Evolutionary conservation across 2,797 vertebrate genomes (phyloP), one percentile per base, ranked within the genome.

Genomic region (Sparidentex hasta): DNA sequence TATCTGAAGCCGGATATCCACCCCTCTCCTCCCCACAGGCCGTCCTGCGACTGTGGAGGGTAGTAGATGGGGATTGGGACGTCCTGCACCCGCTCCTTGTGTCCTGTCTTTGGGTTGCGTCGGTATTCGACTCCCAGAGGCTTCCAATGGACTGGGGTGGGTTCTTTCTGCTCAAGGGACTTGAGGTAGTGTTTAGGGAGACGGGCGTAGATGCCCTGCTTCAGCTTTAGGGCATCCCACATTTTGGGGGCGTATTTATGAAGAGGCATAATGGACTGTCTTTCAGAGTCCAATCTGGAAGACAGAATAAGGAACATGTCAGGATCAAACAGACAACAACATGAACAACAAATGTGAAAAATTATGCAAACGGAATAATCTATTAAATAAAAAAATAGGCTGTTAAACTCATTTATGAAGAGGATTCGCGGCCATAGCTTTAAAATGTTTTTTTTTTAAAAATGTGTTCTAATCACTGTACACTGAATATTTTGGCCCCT

Each of bases 11-110:
- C 98, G 0, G 52, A 54, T 62, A 99, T 72, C 95, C 95, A 97
- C 2, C 98, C 98, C 83, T 99, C 98, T 18, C 98, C 98, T 2
- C 96, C 97, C 98, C 98, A 99, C 23, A 99, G 95, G 11, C 97
- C 97, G 0, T 88, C 51, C 84, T 98, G 91, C 7, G 97, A 96
- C n/a, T 96, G 82, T 2, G 95, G 96, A 0, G 98, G 98, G 58
- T 93, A 94, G 91, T 95, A 91, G 47, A 96, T 47, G 0, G 95
- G 95, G 44, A 99, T 87, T 0, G 98, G 96, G 54, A 97, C 94
- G 41, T 98, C 97, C 90, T 99, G 95, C 23, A 98, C 96, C 1
- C 97, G 95, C 73, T 98, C 96, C 55, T 94, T 95, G 63, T 92
- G 86, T 2, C 97, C 95, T 0, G 96, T 96, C 43, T 87, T 91